Conservation (phyloP, 2,797 vertebrate genomes). For the Eulemur coronatus region DNA sequence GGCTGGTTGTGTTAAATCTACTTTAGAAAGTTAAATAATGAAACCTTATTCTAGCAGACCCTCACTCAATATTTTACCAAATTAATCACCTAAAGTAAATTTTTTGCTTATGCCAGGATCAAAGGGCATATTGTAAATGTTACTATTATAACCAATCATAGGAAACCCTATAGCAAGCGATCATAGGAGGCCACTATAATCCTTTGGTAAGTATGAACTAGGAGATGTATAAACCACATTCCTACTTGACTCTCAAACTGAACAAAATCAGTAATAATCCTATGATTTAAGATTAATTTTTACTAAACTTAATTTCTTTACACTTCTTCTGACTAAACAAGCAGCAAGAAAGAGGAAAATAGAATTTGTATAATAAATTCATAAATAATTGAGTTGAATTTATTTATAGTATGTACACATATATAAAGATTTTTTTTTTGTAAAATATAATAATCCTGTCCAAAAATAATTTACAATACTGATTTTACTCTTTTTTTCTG, state of each 20-base stretch:
- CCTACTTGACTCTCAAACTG: neutral
- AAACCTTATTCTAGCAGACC: neutral
- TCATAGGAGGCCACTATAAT: neutral
- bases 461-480: conserved; percentile 73
- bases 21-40: conserved; percentile 45
- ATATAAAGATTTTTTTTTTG: conserved; percentile 23
- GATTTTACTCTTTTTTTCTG: conserved; percentile 40
- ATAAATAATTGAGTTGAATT: conserved; percentile 14
- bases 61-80: conserved; percentile 10
- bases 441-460: conserved; percentile 12
- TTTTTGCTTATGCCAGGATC: conserved; percentile 11
- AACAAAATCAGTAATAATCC: neutral
- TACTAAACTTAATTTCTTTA: conserved; percentile 41
- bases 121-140: conserved; percentile 1
- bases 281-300: conserved; percentile 38
- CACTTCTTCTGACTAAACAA: conserved; percentile 34
- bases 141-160: neutral
- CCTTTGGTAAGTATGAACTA: neutral
- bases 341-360: conserved; percentile 20
- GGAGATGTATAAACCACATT: neutral
- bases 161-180: neutral
- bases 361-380: conserved; percentile 13
- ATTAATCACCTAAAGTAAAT: conserved; percentile 34
- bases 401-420: conserved; percentile 21
- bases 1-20: neutral